phyloP scores from a whole-genome alignment of 1,140 invertebrate species.

The Sarcophaga bullata region DNA sequence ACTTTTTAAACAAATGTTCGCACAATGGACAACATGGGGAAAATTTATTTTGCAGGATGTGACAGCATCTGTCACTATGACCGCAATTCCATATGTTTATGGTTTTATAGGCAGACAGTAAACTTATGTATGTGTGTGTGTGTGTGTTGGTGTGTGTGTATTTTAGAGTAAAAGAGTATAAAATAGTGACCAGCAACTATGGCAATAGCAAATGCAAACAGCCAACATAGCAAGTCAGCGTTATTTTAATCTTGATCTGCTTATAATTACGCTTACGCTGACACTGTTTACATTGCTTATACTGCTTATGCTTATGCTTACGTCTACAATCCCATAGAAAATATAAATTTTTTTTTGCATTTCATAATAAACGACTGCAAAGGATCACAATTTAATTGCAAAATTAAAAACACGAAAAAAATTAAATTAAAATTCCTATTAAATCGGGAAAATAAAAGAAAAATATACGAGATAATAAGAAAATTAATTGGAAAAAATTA shows the following conservation, averaged over 20 bases:
- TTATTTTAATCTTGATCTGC: constrained; percentile 38
- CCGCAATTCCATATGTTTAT: constrained; percentile 39
- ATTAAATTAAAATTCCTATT: neutral
- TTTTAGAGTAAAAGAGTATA: neutral
- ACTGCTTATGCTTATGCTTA: constrained; percentile 16
- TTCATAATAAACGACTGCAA: neutral
- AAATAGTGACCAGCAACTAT: constrained; percentile 28
- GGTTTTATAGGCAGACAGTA: neutral
- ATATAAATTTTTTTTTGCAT: neutral
- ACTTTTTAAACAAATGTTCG: neutral
- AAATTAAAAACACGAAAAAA: neutral
- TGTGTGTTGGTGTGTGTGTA: neutral
- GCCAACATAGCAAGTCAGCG: neutral
- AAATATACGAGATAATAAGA: no score
- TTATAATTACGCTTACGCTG: constrained; percentile 4
- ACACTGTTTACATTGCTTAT: neutral
- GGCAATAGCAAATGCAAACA: neutral
- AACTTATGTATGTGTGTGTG: no score
- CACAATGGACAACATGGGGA: constrained; percentile 21
- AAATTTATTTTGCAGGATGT: constrained; percentile 44
- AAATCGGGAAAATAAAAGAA: neutral
- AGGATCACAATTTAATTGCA: neutral
- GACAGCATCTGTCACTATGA: constrained; percentile 45
- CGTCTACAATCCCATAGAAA: neutral
- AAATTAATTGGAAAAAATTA: constrained; percentile 10